Evolutionary conservation across 2,113 vertebrate species (phyloP), one percentile per base, ranked within the genome.

Genomic region (Oenanthe oenanthe): DNA sequence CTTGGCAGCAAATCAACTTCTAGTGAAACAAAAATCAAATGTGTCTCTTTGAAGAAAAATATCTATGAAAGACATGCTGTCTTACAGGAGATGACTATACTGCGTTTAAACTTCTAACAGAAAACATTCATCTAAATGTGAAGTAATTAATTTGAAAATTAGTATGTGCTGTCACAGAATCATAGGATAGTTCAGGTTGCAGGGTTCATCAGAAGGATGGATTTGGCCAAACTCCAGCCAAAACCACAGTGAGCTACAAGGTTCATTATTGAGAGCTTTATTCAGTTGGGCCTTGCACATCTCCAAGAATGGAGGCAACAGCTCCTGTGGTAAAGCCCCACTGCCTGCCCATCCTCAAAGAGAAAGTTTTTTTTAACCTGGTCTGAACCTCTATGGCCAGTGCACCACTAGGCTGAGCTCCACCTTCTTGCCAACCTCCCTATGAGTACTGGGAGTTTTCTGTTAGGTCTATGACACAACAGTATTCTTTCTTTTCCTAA

Each of bases 1-100:
- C 66, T 85, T 95, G 89, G 95, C 86, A 92, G 63, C 36, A 86
- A 85, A 91, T 66, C 57, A 84, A 10, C 56, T 91, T 84, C 31
- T n/a, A 92, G 19, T 53, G 68, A 89, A 87, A 86, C 17, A 60
- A 28, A 86, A 79, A 86, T 51, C 28, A 66, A 79, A 88, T 29
- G 10, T 56, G 21, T 40, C 88, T 91, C 42, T 75, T 83, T 56
- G 71, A 86, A 89, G 48, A 36, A 84, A 92, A 89, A 68, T 48
- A 16, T 26, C 61, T 78, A 24, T 10, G 61, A 77, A 88, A 81
- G 57, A 71, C 10, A 53, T 17, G 5, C 2, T 84, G 7, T 67
- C 36, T 36, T 80, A 63, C 87, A 71, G 43, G 20, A 77, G 18
- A 75, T 32, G 2, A 88, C 66, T 54, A 71, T 19, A 71, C 3